phyloP scores from a whole-genome alignment of 1,140 invertebrate genomes.

The Drosophila littoralis region DNA sequence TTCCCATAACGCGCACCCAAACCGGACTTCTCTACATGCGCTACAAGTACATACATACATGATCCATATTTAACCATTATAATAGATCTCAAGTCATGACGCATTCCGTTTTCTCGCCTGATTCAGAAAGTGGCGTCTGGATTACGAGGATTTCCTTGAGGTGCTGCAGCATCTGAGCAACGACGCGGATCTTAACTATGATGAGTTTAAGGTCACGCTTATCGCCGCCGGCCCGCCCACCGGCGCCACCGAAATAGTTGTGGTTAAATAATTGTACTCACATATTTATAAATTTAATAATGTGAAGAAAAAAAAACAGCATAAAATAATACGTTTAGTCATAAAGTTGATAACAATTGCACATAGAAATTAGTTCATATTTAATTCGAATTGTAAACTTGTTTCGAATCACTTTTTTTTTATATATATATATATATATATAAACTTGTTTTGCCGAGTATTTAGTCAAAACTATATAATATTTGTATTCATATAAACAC shows the following conservation, averaged over 20 bases:
- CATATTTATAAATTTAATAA: slow-evolving; percentile 42
- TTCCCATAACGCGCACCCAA: slow-evolving; percentile 65
- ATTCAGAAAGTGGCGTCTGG: slow-evolving; percentile 78
- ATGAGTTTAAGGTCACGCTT: slow-evolving; percentile 62
- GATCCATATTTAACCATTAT: too few relatives aligned
- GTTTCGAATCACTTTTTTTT: not conserved
- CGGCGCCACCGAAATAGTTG: slow-evolving; percentile 48
- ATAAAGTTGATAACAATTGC: slow-evolving; percentile 56
- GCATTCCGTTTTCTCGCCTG: not conserved
- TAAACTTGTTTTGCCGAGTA: slow-evolving; percentile 21
- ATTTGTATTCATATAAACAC: not conserved
- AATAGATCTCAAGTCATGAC: too few relatives aligned
- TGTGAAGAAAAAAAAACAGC: slow-evolving; percentile 29
- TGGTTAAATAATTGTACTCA: slow-evolving; percentile 53
- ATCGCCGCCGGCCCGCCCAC: slow-evolving; percentile 60
- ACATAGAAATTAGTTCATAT: slow-evolving; percentile 26
- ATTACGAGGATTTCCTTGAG: slow-evolving; percentile 75
- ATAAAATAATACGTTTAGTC: slow-evolving; percentile 32
- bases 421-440: too few relatives aligned
- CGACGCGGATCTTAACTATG: slow-evolving; percentile 44
- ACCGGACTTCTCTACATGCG: slow-evolving; percentile 78
- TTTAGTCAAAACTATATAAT: not conserved
- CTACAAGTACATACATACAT: slow-evolving; percentile 61
- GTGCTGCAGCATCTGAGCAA: slow-evolving; percentile 55
- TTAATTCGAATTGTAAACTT: not conserved